Evolutionary conservation across 2,888 invertebrate genomes (phyloP).

Genomic region (Caenorhabditis angaria): DNA sequence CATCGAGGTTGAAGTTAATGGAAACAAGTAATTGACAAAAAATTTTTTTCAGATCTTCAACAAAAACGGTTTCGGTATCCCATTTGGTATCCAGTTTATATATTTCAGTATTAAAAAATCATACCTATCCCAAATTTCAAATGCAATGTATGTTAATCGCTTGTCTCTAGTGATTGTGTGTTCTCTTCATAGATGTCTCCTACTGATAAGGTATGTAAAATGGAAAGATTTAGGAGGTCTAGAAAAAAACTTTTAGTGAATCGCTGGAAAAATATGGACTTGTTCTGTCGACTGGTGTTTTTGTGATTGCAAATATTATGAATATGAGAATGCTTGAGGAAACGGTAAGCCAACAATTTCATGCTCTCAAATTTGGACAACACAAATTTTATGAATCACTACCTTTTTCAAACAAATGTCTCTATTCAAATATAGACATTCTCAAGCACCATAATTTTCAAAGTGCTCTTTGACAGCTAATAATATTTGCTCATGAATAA

Average conservation of each 20-base stretch:
- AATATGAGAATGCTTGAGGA: constrained; percentile 14
- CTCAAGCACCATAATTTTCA: no score
- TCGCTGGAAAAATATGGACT: constrained; percentile 14
- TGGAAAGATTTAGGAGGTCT: not conserved
- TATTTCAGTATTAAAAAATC: constrained; percentile 11
- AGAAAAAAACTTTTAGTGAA: not conserved
- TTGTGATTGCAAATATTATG: constrained; percentile 16
- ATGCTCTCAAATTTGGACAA: no score
- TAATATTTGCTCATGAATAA: no score
- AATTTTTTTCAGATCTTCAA: constrained; percentile 19
- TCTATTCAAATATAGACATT: no score
- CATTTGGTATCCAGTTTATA: constrained; percentile 11
- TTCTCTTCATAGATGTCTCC: constrained; percentile 8
- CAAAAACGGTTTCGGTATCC: constrained; percentile 19
- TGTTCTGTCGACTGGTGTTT: not conserved
- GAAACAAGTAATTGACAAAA: not conserved
- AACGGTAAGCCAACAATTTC: constrained; percentile 1
- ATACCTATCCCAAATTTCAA: constrained; percentile 20
- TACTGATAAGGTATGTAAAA: constrained; percentile 9
- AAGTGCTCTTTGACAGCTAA: no score
- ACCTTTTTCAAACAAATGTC: no score
- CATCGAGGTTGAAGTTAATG: constrained; percentile 12
- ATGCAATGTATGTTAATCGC: constrained; percentile 22
- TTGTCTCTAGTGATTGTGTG: constrained; percentile 13
- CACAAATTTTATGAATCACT: no score